Conservation (phyloP, 2,797 vertebrate genomes). For the Oreonectes daqikongensis region DNA sequence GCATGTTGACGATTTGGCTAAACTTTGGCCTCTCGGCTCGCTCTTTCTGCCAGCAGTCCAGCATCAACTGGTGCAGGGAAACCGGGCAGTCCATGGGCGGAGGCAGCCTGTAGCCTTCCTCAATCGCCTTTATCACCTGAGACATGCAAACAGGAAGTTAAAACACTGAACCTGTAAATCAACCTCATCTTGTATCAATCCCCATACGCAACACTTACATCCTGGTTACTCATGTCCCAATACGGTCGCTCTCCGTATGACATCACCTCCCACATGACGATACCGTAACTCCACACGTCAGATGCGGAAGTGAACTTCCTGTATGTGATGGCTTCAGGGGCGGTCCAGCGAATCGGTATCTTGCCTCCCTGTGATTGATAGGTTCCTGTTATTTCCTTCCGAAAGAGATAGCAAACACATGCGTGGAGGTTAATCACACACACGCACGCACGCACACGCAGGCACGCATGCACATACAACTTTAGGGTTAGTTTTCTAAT, state of each 20-base stretch:
- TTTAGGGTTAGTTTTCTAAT: conserved; percentile 48
- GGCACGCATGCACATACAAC: background rate
- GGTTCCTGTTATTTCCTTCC: conserved; percentile 76
- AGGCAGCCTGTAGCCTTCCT: conserved; percentile 95
- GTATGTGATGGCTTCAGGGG: conserved; percentile 94
- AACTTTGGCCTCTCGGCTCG: conserved; percentile 94
- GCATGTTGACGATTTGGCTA: conserved; percentile 97
- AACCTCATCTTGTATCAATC: background rate
- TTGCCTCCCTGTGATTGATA: conserved; percentile 90
- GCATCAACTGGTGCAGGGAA: conserved; percentile 94
- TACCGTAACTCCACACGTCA: conserved; percentile 96
- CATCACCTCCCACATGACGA: conserved; percentile 99
- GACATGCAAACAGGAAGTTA: background rate
- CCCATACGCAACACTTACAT: conserved; percentile 82
- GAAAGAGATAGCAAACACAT: conserved; percentile 50
- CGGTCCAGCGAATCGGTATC: conserved; percentile 98
- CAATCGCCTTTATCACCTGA: conserved; percentile 97
- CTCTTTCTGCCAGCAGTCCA: conserved; percentile 98
- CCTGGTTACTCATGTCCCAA: conserved; percentile 99
- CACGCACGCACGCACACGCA: conserved; percentile 43
- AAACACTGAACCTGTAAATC: conserved; percentile 19
- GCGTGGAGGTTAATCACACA: conserved; percentile 57
- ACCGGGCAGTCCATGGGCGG: conserved; percentile 98
- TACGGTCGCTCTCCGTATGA: conserved; percentile 95
- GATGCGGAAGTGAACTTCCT: conserved; percentile 95